A percentile compares a stretch with the other conserved stretches of the same genome.
Evolutionary conservation across 2,797 vertebrate species (phyloP).

Genomic region (Brachyalestes nurse): DNA sequence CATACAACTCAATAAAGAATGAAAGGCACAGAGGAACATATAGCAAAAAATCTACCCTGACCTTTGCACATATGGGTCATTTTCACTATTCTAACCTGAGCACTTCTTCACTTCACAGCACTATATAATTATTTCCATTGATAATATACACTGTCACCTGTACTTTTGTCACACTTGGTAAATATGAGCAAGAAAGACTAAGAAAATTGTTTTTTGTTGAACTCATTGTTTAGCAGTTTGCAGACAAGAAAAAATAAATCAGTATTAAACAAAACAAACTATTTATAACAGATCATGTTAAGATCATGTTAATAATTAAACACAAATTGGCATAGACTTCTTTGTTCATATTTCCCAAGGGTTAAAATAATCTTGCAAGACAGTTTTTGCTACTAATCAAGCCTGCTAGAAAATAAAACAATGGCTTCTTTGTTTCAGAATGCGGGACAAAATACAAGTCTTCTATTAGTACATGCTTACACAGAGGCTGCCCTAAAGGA

Average conservation of each 20-base stretch:
- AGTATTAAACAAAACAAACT: background rate
- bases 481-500: no score
- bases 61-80: background rate
- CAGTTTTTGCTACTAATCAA: background rate
- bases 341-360: no score
- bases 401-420: background rate
- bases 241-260: background rate
- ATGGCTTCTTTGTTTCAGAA: background rate
- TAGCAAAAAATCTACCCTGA: constrained; percentile 46
- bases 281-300: background rate
- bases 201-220: background rate
- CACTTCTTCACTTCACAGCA: background rate
- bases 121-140: background rate
- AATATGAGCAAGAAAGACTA: background rate
- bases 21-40: constrained; percentile 8
- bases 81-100: background rate
- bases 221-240: background rate
- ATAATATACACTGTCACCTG: background rate
- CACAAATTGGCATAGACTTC: background rate
- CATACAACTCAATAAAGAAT: constrained; percentile 66
- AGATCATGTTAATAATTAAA: background rate
- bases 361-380: background rate
- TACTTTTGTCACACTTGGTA: background rate
- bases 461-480: background rate
- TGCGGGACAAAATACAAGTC: background rate